These are phyloP conservation scores for Oncorhynchus clarkii DNA, from an alignment of 2,113 vertebrate genomes.

Conservation along the genomic window DNA sequence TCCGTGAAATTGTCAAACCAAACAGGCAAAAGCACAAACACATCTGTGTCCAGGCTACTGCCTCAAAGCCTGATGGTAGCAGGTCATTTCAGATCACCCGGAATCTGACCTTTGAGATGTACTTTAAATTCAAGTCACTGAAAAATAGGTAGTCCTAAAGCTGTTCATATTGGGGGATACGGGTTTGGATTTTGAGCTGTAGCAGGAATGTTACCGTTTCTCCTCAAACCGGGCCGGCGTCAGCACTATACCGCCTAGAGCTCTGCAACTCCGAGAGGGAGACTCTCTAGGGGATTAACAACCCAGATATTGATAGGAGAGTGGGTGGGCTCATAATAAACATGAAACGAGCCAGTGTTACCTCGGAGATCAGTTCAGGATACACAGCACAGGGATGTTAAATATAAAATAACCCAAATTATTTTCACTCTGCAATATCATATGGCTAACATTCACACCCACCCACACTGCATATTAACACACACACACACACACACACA, in stretches of 20 bases:
- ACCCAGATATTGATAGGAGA: slow-evolving; percentile 10
- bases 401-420: not conserved
- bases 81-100: too few relatives aligned
- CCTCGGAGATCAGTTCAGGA: not conserved
- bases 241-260: slow-evolving; percentile 17
- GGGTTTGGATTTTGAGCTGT: not conserved
- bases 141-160: too few relatives aligned
- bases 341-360: not conserved
- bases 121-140: not conserved
- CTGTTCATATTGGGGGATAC: too few relatives aligned
- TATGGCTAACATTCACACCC: not conserved
- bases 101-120: too few relatives aligned
- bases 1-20: too few relatives aligned
- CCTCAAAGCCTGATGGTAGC: too few relatives aligned
- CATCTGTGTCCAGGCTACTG: too few relatives aligned
- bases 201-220: not conserved
- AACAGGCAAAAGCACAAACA: too few relatives aligned
- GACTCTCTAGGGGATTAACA: slow-evolving; percentile 24
- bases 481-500: not conserved
- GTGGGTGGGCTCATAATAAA: slow-evolving; percentile 42
- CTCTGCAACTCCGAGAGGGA: slow-evolving; percentile 28
- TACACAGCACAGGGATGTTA: not conserved
- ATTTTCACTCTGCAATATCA: not conserved
- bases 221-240: slow-evolving; percentile 16
- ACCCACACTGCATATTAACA: not conserved